Base-by-base conservation (phyloP, 2,113 vertebrate genomes). In the Cariama cristata region DNA sequence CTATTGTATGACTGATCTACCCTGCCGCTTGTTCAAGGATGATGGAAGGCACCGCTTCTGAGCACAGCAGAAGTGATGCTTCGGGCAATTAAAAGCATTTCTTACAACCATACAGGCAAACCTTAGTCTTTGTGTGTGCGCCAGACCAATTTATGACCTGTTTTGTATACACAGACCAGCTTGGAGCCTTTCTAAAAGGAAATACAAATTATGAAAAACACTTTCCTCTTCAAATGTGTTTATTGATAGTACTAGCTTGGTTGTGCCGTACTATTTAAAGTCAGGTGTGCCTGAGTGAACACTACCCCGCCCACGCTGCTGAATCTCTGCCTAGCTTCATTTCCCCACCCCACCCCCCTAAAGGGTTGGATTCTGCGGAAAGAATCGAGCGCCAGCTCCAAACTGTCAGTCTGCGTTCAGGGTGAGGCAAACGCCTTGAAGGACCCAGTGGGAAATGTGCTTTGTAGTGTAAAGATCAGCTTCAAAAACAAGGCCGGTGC, bases 381-480 rank as follows among this genome's bases (percentile, higher is more conserved):
- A 10, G 11, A 28, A 23, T 3, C 1, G 0, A 6, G 9, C 27
- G 15, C 20, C 68, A 14, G 0, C 3, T 21, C 23, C 7, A 3
- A 2, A 0, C 9, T 24, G 27, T 98, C 93, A 99, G 64, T 99
- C 99, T 2, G 98, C 72, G 2, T 99, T 99, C 81, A 99, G 96
- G 53, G 98, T 99, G 79, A 99, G 99, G 94, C 99, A 99, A 26
- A 99, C 99, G 0, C 99, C 99, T 76, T 99, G 98, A 4, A 99
- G 98, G 42, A 99, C 99, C 99, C 99, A 99, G 55, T 99, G 99
- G 27, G 99, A 99, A 59, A 98, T 95, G 96, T 99, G 99, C 90
- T 95, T 98, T 1, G 97, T 98, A 4, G 99, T 99, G 79, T 97
- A 98, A 55, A 99, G 99, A 66, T 99, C 99, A 0, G 99, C 99